Base-by-base conservation (phyloP, 2,888 invertebrate genomes). In the Himalopsyche tibetana region DNA sequence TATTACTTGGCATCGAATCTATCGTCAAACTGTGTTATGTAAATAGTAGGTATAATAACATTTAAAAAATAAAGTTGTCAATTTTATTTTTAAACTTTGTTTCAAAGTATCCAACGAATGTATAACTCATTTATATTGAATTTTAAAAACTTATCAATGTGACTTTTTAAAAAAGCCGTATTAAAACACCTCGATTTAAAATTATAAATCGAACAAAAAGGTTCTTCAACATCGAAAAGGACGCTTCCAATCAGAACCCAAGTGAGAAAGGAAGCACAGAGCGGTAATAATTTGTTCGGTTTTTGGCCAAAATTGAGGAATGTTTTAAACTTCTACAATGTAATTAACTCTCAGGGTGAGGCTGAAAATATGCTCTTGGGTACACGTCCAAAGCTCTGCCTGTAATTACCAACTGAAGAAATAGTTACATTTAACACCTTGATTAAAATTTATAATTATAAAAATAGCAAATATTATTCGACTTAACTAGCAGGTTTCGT, bases 201-300 rank as follows among this genome's bases (percentile, higher is more conserved):
- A 63, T 63, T 63, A 19, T 63, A 19, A 63, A 63, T 63, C 19
- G 63, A 63, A 63, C 19, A 63, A 63, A 28, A 63, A 63, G 28
- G 8, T 63, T 19, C 63, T 28, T 19, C 63, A 63, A 19, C 28
- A 63, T 28, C 63, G 63, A 63, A 63, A 19, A 19, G 19, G 63
- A n/a, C 28, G 63, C 28, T 11, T 63, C 63, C 63, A 63, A 63
- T 63, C 63, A 63, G 63, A 63, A 28, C 63, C 28, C 63, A 28
- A 63, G 63, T 63, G 63, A 63, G 28, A 63, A 63, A 63, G 63
- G 63, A 63, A 63, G 63, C 63, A 63, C 63, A 63, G 63, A 63
- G 63, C 19, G n/a, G 28, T 63, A 63, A 63, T 63, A 63, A 63
- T 63, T 63, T 63, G 63, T 63, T 63, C 63, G 63, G 63, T 63